Percentiles rank a stretch among this genome's conserved stretches.
phyloP scores from a whole-genome alignment of 37 sponge, comb jelly and placozoan species.

The Diacarnus erythraeanus region DNA sequence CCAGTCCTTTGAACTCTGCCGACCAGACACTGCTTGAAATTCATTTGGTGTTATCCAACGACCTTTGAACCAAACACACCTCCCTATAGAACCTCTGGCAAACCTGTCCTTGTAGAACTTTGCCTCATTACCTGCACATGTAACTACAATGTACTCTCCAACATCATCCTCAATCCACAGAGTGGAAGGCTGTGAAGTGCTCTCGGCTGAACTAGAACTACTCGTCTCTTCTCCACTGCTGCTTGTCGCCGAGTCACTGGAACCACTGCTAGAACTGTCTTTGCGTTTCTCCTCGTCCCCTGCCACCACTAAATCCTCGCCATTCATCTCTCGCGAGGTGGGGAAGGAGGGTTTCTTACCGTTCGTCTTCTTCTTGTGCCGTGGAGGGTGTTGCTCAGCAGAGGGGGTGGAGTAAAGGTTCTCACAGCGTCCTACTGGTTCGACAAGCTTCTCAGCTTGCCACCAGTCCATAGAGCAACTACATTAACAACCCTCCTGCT shows the following conservation, averaged over 20 bases:
- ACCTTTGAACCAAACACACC: slow-evolving; percentile 72
- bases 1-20: slow-evolving; percentile 89
- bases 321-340: not conserved
- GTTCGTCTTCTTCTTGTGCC: not conserved
- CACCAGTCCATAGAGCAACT: not conserved
- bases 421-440: not conserved
- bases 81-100: slow-evolving; percentile 80
- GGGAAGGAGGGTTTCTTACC: not conserved
- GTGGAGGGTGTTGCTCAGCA: not conserved
- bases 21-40: slow-evolving; percentile 85
- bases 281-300: not conserved
- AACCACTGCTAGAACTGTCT: slow-evolving; percentile 5
- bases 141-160: slow-evolving; percentile 45
- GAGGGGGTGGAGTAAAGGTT: not conserved
- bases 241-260: not conserved
- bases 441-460: not conserved
- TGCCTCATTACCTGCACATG: slow-evolving; percentile 76
- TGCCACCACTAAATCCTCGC: not conserved
- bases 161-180: slow-evolving; percentile 22
- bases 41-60: slow-evolving; percentile 91
- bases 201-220: not conserved
- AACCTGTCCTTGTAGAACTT: slow-evolving; percentile 74
- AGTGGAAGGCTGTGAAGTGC: not conserved
- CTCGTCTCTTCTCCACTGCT: not conserved
- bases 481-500: not conserved